Evolutionary conservation across 1,140 invertebrate species (phyloP).

Genomic region (Trissolcus basalis): DNA sequence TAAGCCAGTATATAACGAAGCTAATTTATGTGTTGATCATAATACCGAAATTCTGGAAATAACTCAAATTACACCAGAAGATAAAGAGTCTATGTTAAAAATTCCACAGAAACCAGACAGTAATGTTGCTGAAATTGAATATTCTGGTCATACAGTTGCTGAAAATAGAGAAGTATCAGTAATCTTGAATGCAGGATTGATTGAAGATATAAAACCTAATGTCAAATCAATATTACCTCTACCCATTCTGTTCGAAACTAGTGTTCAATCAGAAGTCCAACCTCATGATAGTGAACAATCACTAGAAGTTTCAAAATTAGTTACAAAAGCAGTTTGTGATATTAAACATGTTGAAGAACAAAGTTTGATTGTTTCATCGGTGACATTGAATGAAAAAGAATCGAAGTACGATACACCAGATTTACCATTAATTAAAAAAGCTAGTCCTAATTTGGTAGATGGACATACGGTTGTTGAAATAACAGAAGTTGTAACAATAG

Average conservation of each 20-base stretch:
- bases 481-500: constrained; percentile 62
- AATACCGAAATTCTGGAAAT: constrained; percentile 71
- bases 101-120: constrained; percentile 64
- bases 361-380: constrained; percentile 67
- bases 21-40: constrained; percentile 71
- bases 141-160: constrained; percentile 71
- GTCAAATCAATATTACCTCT: constrained; percentile 63
- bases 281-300: constrained; percentile 65
- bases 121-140: constrained; percentile 67
- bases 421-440: constrained; percentile 65
- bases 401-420: constrained; percentile 64
- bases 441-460: constrained; percentile 60
- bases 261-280: constrained; percentile 66
- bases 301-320: constrained; percentile 62
- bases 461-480: constrained; percentile 69
- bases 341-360: constrained; percentile 65
- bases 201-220: constrained; percentile 64
- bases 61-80: constrained; percentile 72
- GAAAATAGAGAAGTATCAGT: constrained; percentile 72
- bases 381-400: constrained; percentile 76
- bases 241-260: constrained; percentile 65
- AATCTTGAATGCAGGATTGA: constrained; percentile 66
- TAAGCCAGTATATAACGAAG: constrained; percentile 65
- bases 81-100: constrained; percentile 74
- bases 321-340: constrained; percentile 64